A percentile compares a stretch with the other conserved stretches of the same genome.
These are phyloP conservation scores for Drosophila varians DNA, from an alignment of 1,140 invertebrate genomes.

Conservation along the genomic window DNA sequence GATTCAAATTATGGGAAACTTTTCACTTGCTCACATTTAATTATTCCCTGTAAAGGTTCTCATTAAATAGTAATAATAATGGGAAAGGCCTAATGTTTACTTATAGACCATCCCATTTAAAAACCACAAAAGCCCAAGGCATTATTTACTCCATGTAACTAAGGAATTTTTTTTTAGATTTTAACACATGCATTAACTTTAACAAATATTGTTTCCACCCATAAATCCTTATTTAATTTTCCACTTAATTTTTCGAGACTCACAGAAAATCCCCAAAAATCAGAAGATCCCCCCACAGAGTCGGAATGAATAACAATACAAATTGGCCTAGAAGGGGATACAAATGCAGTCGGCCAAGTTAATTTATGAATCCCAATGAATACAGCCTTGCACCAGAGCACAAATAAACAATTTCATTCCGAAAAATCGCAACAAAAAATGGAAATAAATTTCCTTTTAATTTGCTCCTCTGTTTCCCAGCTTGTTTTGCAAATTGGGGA, in stretches of 20 bases:
- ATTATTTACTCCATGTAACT: no score
- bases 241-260: not conserved
- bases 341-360: constrained; percentile 12
- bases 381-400: constrained; percentile 10
- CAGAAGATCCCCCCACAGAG: constrained; percentile 15
- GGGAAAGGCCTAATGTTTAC: not conserved
- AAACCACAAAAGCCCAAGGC: no score
- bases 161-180: constrained; percentile 4
- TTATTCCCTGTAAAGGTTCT: constrained; percentile 8
- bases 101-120: no score
- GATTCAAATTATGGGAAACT: constrained; percentile 42
- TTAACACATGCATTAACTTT: constrained; percentile 5
- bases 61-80: constrained; percentile 6
- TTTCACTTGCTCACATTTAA: constrained; percentile 20
- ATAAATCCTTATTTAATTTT: constrained; percentile 10
- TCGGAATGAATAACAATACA: constrained; percentile 2
- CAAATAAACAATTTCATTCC: constrained; percentile 28
- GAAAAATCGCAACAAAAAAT: constrained; percentile 2
- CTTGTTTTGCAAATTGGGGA: constrained; percentile 37
- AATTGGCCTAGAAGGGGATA: not conserved
- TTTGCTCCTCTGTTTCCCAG: constrained; percentile 22
- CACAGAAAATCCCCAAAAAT: constrained; percentile 32
- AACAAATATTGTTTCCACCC: not conserved
- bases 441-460: constrained; percentile 43
- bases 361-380: constrained; percentile 33